Conservation (phyloP, 2,888 invertebrate genomes). For the Eupithecia tripunctaria region DNA sequence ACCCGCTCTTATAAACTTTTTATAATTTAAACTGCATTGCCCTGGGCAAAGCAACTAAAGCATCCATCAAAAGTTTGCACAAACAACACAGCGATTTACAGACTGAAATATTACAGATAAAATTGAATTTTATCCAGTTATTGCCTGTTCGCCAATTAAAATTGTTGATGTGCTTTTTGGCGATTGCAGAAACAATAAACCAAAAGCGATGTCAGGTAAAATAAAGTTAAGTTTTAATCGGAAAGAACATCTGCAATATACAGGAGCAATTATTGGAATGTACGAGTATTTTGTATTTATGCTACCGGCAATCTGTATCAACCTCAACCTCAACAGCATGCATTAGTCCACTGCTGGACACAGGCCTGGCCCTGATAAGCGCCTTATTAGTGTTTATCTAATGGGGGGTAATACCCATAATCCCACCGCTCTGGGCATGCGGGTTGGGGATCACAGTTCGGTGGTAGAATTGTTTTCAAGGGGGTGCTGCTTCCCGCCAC, state of each 20-base stretch:
- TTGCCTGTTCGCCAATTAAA: conserved; percentile 31
- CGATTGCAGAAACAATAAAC: conserved; percentile 17
- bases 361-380: too few species aligned
- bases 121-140: conserved; percentile 29
- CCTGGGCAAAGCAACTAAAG: background rate
- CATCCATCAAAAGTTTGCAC: conserved; percentile 13
- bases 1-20: background rate
- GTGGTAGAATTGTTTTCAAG: too few species aligned
- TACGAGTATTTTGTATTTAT: too few species aligned
- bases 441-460: too few species aligned
- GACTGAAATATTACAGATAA: conserved; percentile 34
- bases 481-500: too few species aligned
- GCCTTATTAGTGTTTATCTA: too few species aligned
- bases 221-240: background rate
- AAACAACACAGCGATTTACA: conserved; percentile 26
- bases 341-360: too few species aligned
- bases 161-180: conserved; percentile 31
- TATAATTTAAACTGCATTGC: background rate
- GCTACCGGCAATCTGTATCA: too few species aligned
- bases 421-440: too few species aligned
- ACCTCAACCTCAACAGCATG: too few species aligned
- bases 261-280: background rate
- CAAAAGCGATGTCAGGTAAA: background rate
- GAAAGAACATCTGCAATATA: background rate
- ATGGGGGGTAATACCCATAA: too few species aligned